phyloP scores from a whole-genome alignment of 2,888 invertebrate species.

The Brenthis daphne region DNA sequence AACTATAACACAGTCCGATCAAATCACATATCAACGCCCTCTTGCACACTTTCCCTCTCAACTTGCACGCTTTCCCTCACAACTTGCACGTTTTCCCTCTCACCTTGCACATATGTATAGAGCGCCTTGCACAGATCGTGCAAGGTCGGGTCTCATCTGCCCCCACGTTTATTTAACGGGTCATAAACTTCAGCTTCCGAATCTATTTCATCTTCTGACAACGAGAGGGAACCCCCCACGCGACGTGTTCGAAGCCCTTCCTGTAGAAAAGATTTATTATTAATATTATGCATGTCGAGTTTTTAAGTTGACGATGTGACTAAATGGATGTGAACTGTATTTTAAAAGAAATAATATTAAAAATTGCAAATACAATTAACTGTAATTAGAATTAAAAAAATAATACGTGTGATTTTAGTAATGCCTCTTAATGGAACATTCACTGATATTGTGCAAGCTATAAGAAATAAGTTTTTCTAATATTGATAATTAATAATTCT shows the following conservation, averaged over 20 bases:
- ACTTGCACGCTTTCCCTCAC: constrained; percentile 2
- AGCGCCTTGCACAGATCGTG: constrained; percentile 77
- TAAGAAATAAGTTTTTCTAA: too few species aligned
- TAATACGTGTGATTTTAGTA: too few species aligned
- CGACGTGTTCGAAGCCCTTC: constrained; percentile 84
- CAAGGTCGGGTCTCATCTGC: constrained; percentile 73
- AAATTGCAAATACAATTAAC: too few species aligned
- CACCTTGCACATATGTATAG: constrained; percentile 58
- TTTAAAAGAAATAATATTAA: too few species aligned
- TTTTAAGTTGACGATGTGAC: not conserved
- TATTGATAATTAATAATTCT: too few species aligned
- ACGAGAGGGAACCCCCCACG: constrained; percentile 89
- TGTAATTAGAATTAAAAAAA: too few species aligned
- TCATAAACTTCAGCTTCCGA: constrained; percentile 83
- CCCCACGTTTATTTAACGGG: constrained; percentile 70
- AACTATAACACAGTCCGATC: constrained; percentile 5
- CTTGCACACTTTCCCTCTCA: constrained; percentile 1
- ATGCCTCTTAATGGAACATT: too few species aligned
- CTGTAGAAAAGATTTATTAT: constrained; percentile 48
- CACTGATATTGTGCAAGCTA: too few species aligned
- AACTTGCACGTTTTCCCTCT: constrained; percentile 38
- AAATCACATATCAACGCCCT: constrained; percentile 7
- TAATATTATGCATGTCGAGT: not conserved
- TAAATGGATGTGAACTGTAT: too few species aligned
- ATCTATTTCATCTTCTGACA: constrained; percentile 92